Conservation (phyloP, 2,888 invertebrate species). For the Synergus itoensis region DNA sequence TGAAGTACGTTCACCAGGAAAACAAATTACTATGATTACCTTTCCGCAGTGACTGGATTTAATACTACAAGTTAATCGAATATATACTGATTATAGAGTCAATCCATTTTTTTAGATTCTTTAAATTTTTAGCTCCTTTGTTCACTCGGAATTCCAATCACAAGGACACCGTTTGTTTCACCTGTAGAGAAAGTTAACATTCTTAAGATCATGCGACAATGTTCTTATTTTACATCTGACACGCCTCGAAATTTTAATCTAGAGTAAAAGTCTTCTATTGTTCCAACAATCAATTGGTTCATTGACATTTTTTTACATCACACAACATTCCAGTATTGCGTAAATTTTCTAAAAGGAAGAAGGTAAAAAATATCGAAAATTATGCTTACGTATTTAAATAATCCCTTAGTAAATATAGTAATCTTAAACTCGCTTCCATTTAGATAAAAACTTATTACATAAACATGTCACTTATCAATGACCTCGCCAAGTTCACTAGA, state of each 20-base stretch:
- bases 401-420: too few relatives aligned
- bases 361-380: too few relatives aligned
- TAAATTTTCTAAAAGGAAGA: too few relatives aligned
- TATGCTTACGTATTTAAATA: too few relatives aligned
- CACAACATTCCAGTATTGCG: too few relatives aligned
- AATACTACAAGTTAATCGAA: slow-evolving; percentile 27
- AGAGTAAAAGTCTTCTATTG: background rate
- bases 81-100: background rate
- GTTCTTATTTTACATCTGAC: background rate
- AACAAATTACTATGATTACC: slow-evolving; percentile 56
- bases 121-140: slow-evolving; percentile 41
- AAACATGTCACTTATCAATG: too few relatives aligned
- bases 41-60: slow-evolving; percentile 52
- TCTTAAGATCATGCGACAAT: background rate
- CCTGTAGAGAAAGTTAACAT: slow-evolving; percentile 3
- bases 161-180: slow-evolving; percentile 18
- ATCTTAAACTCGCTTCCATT: too few relatives aligned
- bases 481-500: too few relatives aligned
- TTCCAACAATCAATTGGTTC: background rate
- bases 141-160: slow-evolving; percentile 35
- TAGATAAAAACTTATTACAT: too few relatives aligned
- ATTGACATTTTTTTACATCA: background rate
- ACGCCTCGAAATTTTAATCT: background rate
- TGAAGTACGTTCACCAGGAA: slow-evolving; percentile 43
- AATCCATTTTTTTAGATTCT: background rate